These are phyloP conservation scores for Acipenser oxyrinchus DNA, from an alignment of 2,797 vertebrate genomes.

Conservation along the genomic window DNA sequence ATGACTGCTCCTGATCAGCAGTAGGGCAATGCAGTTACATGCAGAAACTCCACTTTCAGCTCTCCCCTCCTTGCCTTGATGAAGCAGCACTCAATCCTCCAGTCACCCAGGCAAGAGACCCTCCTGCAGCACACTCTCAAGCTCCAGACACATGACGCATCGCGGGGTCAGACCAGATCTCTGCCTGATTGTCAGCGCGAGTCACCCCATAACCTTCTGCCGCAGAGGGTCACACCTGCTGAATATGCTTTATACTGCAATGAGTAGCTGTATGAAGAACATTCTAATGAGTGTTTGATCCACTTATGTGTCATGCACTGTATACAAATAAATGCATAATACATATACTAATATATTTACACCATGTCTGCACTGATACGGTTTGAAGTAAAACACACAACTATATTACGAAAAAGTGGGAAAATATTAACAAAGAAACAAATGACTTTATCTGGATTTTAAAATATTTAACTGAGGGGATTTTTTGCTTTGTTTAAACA, in stretches of 20 bases:
- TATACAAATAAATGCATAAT: not conserved
- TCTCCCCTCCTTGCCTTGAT: slow-evolving; percentile 21
- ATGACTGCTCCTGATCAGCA: too few species aligned
- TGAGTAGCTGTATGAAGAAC: not conserved
- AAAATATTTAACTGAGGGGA: slow-evolving; percentile 19
- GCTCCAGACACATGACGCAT: slow-evolving; percentile 26
- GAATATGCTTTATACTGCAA: too few species aligned
- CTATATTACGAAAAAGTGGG: not conserved
- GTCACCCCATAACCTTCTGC: slow-evolving; percentile 22
- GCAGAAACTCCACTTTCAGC: too few species aligned
- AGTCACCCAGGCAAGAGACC: slow-evolving; percentile 24
- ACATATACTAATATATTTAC: too few species aligned
- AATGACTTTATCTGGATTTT: slow-evolving; percentile 10
- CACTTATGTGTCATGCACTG: not conserved
- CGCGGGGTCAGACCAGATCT: slow-evolving; percentile 35
- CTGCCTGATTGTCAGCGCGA: slow-evolving; percentile 26
- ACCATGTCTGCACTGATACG: too few species aligned
- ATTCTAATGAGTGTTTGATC: not conserved
- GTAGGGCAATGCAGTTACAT: too few species aligned
- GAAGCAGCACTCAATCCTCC: slow-evolving; percentile 24
- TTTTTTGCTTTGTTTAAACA: slow-evolving; percentile 4
- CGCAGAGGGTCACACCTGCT: slow-evolving; percentile 26
- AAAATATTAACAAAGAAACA: not conserved
- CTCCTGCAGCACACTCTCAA: slow-evolving; percentile 17
- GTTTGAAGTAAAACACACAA: not conserved